phyloP scores from a whole-genome alignment of 2,113 vertebrate genomes.

The Tauraco erythrolophus region DNA sequence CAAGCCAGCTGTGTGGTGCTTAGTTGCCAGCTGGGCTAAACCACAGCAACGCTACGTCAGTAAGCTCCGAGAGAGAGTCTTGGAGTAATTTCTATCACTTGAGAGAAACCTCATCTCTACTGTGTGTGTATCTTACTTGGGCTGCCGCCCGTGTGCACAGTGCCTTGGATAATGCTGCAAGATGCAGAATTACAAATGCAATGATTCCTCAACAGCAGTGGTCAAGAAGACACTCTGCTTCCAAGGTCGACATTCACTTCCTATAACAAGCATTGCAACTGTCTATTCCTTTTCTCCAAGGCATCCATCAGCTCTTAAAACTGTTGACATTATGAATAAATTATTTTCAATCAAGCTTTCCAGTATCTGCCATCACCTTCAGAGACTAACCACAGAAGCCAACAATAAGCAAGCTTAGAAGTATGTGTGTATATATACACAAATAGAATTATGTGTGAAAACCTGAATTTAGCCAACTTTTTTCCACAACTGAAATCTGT shows the following conservation, averaged over 20 bases:
- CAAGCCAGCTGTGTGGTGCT: no score
- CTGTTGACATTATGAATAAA: background rate
- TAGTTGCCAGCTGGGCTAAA: no score
- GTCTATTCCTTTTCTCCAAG: background rate
- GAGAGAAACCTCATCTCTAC: background rate
- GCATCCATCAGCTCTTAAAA: background rate
- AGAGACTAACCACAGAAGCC: background rate
- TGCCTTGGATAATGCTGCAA: background rate
- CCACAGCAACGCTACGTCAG: background rate
- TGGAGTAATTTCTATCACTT: background rate
- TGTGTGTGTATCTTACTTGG: background rate
- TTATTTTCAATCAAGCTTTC: background rate
- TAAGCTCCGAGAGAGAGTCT: background rate
- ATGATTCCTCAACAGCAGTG: background rate
- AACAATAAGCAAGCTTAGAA: background rate
- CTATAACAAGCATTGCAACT: background rate
- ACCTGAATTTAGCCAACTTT: background rate
- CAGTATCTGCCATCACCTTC: background rate
- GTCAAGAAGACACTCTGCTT: background rate
- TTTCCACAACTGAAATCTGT: background rate
- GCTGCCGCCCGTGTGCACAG: background rate
- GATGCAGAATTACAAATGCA: background rate
- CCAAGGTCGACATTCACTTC: background rate
- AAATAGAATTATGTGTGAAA: background rate
- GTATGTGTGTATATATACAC: background rate